Evolutionary conservation across 2,797 vertebrate species (phyloP).

Genomic region (Esox masquinongy): DNA sequence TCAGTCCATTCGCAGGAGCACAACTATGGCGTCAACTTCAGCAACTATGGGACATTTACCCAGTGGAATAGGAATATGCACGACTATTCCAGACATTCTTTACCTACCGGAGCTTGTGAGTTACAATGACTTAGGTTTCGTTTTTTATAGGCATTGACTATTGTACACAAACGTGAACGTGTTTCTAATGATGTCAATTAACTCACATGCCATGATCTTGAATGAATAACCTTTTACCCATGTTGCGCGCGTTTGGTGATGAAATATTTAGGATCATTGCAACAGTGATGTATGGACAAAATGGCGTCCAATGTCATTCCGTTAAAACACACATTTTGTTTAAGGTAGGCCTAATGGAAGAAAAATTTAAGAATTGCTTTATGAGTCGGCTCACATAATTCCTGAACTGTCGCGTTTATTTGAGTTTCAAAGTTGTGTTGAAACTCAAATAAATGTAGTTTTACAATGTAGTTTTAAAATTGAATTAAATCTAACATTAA

Average conservation of each 20-base stretch:
- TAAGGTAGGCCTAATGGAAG: background rate
- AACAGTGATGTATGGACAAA: background rate
- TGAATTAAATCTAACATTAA: too few relatives aligned
- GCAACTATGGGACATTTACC: conserved; percentile 70
- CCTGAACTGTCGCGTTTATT: too few relatives aligned
- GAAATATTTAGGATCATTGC: background rate
- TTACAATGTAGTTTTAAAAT: too few relatives aligned
- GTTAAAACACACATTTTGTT: background rate
- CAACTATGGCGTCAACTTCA: conserved; percentile 61
- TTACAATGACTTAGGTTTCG: conserved; percentile 19
- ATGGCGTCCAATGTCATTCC: background rate
- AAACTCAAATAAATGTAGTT: too few relatives aligned
- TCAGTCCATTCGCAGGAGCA: conserved; percentile 6
- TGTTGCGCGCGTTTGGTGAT: background rate
- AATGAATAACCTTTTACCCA: background rate
- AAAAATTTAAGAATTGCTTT: too few relatives aligned
- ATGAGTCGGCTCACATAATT: too few relatives aligned
- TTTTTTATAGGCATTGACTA: background rate
- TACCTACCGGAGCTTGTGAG: conserved; percentile 85
- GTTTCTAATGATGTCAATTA: background rate
- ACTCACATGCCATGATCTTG: background rate
- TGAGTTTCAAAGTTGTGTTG: too few relatives aligned
- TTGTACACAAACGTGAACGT: background rate
- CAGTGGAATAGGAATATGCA: conserved; percentile 72
- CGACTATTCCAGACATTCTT: conserved; percentile 79